Conservation (phyloP, 2,888 invertebrate species). For the Sinopyrophorus schimmeli region DNA sequence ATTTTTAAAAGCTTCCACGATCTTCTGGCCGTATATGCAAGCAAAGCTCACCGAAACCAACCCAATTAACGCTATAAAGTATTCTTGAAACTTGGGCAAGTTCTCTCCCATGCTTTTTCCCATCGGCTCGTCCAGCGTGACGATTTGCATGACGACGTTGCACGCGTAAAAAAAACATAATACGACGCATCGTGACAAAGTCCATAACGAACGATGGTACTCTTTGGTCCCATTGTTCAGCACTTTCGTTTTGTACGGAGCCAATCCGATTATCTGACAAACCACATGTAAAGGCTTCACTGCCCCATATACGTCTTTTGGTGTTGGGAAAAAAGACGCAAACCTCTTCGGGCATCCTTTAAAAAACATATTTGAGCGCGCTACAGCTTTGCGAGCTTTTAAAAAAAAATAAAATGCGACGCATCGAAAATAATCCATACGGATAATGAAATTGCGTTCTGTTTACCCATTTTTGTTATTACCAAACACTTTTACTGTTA, state of each 20-base stretch:
- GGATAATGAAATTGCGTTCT: too few species aligned
- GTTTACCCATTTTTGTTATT: too few species aligned
- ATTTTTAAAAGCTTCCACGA: constrained; percentile 35
- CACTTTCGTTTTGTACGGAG: constrained; percentile 24
- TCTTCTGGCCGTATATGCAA: constrained; percentile 36
- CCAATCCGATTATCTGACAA: constrained; percentile 27
- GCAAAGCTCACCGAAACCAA: constrained; percentile 29
- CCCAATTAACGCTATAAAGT: constrained; percentile 30
- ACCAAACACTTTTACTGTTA: too few species aligned
- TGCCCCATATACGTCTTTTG: constrained; percentile 28
- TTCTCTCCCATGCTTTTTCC: constrained; percentile 24
- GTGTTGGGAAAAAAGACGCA: constrained; percentile 7
- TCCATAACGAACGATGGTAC: constrained; percentile 14
- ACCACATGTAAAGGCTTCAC: constrained; percentile 26
- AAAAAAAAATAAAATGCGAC: too few species aligned
- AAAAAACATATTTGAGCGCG: not conserved
- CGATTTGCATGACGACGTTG: constrained; percentile 4
- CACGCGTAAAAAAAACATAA: constrained; percentile 10
- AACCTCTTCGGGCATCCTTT: constrained; percentile 8
- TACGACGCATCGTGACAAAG: constrained; percentile 12
- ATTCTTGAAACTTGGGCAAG: constrained; percentile 33
- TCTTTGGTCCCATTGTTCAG: constrained; percentile 9
- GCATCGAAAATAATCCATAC: too few species aligned
- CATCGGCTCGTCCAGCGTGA: constrained; percentile 7
- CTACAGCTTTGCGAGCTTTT: not conserved